These are phyloP conservation scores for Mesorhabditis spiculigera DNA, from an alignment of 2,888 invertebrate genomes.

Conservation along the genomic window DNA sequence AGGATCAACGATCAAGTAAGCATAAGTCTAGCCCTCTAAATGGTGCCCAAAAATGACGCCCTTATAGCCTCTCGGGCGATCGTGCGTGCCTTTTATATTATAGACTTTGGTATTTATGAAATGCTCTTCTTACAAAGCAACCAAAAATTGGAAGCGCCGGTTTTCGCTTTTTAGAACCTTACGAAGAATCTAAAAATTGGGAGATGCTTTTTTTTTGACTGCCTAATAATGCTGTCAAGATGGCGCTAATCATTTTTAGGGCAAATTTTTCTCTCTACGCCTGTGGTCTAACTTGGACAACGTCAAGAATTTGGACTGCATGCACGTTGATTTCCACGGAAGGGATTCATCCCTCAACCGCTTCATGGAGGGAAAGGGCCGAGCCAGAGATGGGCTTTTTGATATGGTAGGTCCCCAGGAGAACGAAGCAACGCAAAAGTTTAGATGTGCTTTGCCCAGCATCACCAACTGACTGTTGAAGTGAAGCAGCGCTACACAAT, in stretches of 20 bases:
- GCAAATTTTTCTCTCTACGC: slow-evolving; percentile 53
- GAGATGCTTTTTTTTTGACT: no score
- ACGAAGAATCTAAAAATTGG: no score
- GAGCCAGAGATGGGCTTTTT: slow-evolving; percentile 49
- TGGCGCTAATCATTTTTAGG: slow-evolving; percentile 20
- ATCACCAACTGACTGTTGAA: slow-evolving; percentile 51
- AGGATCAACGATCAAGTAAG: slow-evolving; percentile 46
- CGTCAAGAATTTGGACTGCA: slow-evolving; percentile 49
- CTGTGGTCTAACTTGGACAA: slow-evolving; percentile 54
- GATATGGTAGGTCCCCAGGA: slow-evolving; percentile 38
- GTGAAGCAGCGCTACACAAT: slow-evolving; percentile 49
- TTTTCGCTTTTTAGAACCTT: no score
- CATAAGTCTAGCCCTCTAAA: no score
- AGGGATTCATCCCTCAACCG: slow-evolving; percentile 49
- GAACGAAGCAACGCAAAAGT: slow-evolving; percentile 6
- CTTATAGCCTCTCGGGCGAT: no score
- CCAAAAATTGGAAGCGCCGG: no score
- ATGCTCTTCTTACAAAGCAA: no score
- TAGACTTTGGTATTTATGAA: no score
- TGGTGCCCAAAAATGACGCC: no score
- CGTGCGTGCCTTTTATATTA: no score
- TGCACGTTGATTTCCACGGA: slow-evolving; percentile 56
- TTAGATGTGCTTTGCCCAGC: slow-evolving; percentile 50
- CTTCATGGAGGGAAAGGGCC: slow-evolving; percentile 56
- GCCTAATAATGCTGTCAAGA: no score